These are phyloP conservation scores for Stichopus chloronotus DNA, from an alignment of 35 echinoderm and acorn worm genomes.

Conservation along the genomic window DNA sequence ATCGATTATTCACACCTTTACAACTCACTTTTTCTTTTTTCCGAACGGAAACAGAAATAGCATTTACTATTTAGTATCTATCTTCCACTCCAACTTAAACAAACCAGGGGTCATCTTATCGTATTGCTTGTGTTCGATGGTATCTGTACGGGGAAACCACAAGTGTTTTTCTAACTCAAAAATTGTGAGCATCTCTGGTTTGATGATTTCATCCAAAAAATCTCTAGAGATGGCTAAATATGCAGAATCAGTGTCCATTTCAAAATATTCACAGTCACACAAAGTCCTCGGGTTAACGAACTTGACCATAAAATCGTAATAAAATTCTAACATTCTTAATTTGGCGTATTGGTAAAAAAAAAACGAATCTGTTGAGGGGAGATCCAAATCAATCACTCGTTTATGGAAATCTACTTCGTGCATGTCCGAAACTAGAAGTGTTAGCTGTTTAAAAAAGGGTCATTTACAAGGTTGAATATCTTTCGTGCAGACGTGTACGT, in stretches of 20 bases:
- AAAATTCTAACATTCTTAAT: slow-evolving; percentile 66
- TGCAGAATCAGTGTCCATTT: slow-evolving; percentile 40
- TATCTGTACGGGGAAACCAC: slow-evolving; percentile 64
- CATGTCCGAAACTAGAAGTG: neutral
- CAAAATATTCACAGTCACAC: slow-evolving; percentile 49
- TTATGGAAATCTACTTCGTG: slow-evolving; percentile 53
- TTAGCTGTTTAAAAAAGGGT: slow-evolving; percentile 50
- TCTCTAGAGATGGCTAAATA: slow-evolving; percentile 49
- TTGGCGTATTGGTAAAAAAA: neutral
- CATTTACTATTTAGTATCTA: slow-evolving; percentile 56
- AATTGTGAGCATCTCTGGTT: slow-evolving; percentile 30
- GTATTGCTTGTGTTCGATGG: neutral
- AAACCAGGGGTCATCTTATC: slow-evolving; percentile 67
- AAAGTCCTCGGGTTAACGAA: neutral
- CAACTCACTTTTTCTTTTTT: slow-evolving; percentile 53
- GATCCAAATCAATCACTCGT: slow-evolving; percentile 35
- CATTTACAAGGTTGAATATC: slow-evolving; percentile 27
- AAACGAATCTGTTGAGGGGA: slow-evolving; percentile 65
- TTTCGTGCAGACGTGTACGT: slow-evolving; percentile 20
- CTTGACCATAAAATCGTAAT: slow-evolving; percentile 8
- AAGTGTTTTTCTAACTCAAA: slow-evolving; percentile 52
- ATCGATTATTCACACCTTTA: slow-evolving; percentile 59
- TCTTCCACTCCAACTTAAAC: slow-evolving; percentile 69
- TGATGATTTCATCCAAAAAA: slow-evolving; percentile 59
- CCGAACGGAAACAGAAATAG: slow-evolving; percentile 64